Evolutionary conservation across 2,797 vertebrate species (phyloP).

Genomic region (Platalea minor): DNA sequence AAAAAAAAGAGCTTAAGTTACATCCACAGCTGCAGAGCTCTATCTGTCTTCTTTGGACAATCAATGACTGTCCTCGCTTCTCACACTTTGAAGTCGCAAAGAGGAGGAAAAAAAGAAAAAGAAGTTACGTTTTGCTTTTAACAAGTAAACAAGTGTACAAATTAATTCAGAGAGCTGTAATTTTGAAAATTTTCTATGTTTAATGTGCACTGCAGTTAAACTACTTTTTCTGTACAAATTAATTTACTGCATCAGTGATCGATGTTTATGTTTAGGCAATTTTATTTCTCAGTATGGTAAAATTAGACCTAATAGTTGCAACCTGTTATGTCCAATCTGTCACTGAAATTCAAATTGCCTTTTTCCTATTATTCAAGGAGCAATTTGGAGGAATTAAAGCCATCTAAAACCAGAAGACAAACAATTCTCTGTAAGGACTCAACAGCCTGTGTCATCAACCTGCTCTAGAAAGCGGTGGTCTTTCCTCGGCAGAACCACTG

Average conservation of each 20-base stretch:
- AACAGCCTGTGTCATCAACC: conserved; percentile 75
- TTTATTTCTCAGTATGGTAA: conserved; percentile 86
- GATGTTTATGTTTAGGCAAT: conserved; percentile 87
- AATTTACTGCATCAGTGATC: conserved; percentile 87
- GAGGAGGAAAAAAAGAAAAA: background rate
- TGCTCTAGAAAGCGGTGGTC: conserved; percentile 29
- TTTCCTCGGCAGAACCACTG: conserved; percentile 26
- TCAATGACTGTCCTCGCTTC: background rate
- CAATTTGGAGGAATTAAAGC: conserved; percentile 81
- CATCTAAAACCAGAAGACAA: conserved; percentile 79
- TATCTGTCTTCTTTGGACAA: background rate
- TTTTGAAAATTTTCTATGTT: conserved; percentile 80
- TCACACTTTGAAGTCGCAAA: conserved; percentile 4
- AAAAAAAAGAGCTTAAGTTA: background rate
- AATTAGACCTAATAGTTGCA: conserved; percentile 85
- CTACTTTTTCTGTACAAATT: conserved; percentile 85
- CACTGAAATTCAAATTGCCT: conserved; percentile 83
- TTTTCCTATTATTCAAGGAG: conserved; percentile 84
- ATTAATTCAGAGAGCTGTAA: conserved; percentile 82
- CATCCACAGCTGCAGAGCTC: background rate
- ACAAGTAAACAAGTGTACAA: conserved; percentile 82
- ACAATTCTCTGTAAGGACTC: conserved; percentile 76
- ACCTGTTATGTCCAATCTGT: conserved; percentile 86
- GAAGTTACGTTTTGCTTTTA: conserved; percentile 68
- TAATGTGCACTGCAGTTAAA: conserved; percentile 82